phyloP scores from a whole-genome alignment of 2,797 vertebrate species.

The Onychomys arenicola region DNA sequence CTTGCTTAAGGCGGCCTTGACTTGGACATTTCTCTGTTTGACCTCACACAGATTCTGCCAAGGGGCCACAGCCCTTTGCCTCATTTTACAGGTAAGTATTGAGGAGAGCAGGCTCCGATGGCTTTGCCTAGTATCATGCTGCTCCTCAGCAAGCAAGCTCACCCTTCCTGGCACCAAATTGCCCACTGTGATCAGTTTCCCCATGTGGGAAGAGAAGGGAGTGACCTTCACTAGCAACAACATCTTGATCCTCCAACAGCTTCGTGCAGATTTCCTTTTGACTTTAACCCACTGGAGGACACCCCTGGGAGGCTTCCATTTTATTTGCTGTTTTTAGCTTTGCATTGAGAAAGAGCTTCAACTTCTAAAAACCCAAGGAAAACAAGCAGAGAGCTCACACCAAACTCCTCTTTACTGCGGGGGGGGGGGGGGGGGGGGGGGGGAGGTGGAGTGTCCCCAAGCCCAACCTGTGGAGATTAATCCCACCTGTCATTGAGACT shows the following conservation, averaged over 20 bases:
- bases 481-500: conserved; percentile 74
- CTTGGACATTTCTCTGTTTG: neutral
- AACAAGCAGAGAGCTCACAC: conserved; percentile 64
- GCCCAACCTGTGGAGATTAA: conserved; percentile 47
- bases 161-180: neutral
- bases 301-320: neutral
- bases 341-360: conserved; percentile 27
- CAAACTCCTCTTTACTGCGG: conserved; percentile 55
- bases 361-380: conserved; percentile 37
- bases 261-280: neutral
- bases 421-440: too few species aligned
- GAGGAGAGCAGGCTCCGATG: neutral
- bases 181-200: neutral
- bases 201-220: neutral
- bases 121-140: neutral
- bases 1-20: neutral
- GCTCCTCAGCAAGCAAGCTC: neutral
- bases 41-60: neutral
- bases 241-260: neutral
- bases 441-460: conserved; percentile 81
- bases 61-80: neutral
- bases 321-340: neutral
- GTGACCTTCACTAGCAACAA: neutral
- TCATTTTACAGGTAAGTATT: neutral
- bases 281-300: neutral